Base-by-base conservation (phyloP, 2,888 invertebrate genomes). In the Notodonta ziczac region DNA sequence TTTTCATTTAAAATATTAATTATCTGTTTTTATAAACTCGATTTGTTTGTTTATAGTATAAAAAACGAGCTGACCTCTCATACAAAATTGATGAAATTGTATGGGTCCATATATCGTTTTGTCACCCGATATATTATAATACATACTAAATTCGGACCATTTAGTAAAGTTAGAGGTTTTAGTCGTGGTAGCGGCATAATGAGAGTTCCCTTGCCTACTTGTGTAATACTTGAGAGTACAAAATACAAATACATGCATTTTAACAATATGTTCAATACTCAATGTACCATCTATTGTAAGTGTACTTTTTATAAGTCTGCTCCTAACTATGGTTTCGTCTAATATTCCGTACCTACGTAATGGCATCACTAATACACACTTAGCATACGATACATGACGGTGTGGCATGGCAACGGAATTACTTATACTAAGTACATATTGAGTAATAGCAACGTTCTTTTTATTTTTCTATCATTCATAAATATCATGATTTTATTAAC, bases 131-230 rank as follows among this genome's bases (percentile, higher is more conserved):
- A 71, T 73, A 78, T 66, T 81, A 80, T 76, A 78, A 73, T 79
- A 83, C 81, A 82, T 72, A 70, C 69, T 84, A 82, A 84, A 87
- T 83, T 87, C 77, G 90, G 90, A 90, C 90, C 90, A 90, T 88
- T 86, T 86, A 89, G 85, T 84, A 73, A 85, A 71, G 71, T 83
- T 89, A 89, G 85, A 68, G 51, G 58, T 68, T 73, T 77, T 87
- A 86, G 83, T 76, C 72, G 65, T 75, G 72, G 78, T 86, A 88
- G 83, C 74, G 70, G 76, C 81, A 78, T 80, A 72, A 76, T 59
- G 63, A 74, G 66, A 74, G 65, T 72, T 62, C 67, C 77, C 69
- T 81, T 79, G 80, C 78, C 79, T 84, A 80, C 66, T 77, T 78
- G 69, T 80, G 76, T 74, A 74, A 83, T 81, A 85, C 67, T 81